Evolutionary conservation across 2,797 vertebrate species (phyloP).

Genomic region (Sebastes glaucus): DNA sequence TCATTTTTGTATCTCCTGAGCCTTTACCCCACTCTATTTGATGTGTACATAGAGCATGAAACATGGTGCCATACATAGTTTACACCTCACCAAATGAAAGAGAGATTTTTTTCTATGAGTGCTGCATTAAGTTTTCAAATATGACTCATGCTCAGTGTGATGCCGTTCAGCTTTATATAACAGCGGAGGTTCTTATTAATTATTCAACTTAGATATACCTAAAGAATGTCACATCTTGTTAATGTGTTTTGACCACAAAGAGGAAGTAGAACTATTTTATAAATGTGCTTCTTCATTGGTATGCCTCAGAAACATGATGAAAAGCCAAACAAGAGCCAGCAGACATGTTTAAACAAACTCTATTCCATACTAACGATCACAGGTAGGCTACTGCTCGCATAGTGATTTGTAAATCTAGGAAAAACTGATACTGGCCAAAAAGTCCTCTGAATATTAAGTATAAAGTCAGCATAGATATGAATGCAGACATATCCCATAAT

Average conservation of each 20-base stretch:
- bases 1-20: neutral
- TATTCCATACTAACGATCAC: conserved; percentile 13
- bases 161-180: neutral
- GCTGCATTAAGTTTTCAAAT: neutral
- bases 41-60: neutral
- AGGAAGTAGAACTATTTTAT: neutral
- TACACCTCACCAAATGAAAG: neutral
- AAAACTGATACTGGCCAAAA: conserved; percentile 21
- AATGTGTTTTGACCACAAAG: neutral
- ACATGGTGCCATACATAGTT: neutral
- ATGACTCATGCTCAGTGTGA: neutral
- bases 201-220: neutral
- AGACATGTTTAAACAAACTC: conserved; percentile 15
- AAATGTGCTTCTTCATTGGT: neutral
- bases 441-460: conserved; percentile 51
- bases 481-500: conserved; percentile 44
- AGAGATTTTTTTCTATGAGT: neutral
- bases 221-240: neutral
- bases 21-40: neutral
- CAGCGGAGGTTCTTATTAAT: neutral
- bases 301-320: conserved; percentile 4
- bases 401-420: conserved; percentile 29
- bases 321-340: conserved; percentile 18
- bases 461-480: conserved; percentile 21
- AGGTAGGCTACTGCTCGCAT: conserved; percentile 23